phyloP scores from a whole-genome alignment of 37 sponge, comb jelly and placozoan species.

The Theonella swinhoei region DNA sequence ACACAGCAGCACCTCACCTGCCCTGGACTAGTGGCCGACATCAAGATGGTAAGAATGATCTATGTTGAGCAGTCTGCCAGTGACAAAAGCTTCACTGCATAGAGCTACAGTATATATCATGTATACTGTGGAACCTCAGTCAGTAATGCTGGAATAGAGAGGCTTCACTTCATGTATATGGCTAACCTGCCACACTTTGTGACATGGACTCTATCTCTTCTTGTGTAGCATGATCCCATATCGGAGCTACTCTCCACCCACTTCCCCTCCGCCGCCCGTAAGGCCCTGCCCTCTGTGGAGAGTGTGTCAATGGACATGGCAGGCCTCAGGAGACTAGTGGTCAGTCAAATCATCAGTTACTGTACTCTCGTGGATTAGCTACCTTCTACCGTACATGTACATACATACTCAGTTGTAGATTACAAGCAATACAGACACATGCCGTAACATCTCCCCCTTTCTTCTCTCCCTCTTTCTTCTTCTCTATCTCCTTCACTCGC shows the following conservation, averaged over 20 bases:
- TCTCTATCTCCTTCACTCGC: not conserved
- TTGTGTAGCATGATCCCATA: slow-evolving; percentile 50
- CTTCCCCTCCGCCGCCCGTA: slow-evolving; percentile 40
- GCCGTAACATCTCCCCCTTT: not conserved
- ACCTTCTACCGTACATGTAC: no score
- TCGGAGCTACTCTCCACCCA: slow-evolving; percentile 40
- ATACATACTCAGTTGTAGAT: no score
- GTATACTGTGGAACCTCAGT: not conserved
- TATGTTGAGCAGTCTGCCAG: not conserved
- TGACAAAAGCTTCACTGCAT: not conserved
- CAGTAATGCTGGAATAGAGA: no score
- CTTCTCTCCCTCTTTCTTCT: not conserved
- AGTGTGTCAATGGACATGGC: slow-evolving; percentile 60
- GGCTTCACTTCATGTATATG: no score
- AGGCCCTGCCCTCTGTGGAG: slow-evolving; percentile 51
- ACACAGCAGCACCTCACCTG: slow-evolving; percentile 42
- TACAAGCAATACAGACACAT: not conserved
- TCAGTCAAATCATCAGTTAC: slow-evolving; percentile 2
- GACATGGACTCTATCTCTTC: not conserved
- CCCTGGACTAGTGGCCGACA: slow-evolving; percentile 53
- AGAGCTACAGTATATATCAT: no score
- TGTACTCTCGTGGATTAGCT: not conserved
- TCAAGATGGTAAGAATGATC: slow-evolving; percentile 9
- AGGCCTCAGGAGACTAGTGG: slow-evolving; percentile 64
- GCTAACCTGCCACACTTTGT: not conserved